Evolutionary conservation across 1,140 invertebrate species (phyloP).

Genomic region (Yoshiicerus persimilis): DNA sequence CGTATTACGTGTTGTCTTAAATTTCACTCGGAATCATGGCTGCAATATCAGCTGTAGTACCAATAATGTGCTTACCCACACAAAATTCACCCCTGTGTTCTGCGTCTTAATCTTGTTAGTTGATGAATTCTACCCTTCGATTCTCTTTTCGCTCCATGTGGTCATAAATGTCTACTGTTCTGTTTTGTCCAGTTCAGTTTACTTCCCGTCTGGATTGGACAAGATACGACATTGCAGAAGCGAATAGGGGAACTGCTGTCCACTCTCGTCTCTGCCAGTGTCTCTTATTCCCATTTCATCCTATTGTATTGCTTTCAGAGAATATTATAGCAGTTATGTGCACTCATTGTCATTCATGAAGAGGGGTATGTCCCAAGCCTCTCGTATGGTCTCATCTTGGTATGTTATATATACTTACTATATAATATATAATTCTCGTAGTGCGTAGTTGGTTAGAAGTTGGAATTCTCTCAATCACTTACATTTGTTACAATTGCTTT

Average conservation of each 20-base stretch:
- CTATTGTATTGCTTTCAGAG: neutral
- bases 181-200: neutral
- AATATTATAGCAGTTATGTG: slow-evolving; percentile 25
- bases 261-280: neutral
- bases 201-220: neutral
- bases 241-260: neutral
- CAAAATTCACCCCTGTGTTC: slow-evolving; percentile 21
- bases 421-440: neutral
- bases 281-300: slow-evolving; percentile 2
- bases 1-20: neutral
- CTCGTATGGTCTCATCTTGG: neutral
- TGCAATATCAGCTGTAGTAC: too few species aligned
- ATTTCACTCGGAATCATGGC: neutral
- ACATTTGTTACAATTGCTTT: too few species aligned
- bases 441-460: too few species aligned
- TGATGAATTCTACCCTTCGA: slow-evolving; percentile 40
- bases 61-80: slow-evolving; percentile 13
- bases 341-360: slow-evolving; percentile 37
- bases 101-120: slow-evolving; percentile 42
- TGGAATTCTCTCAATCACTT: neutral
- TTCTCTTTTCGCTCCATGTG: slow-evolving; percentile 10
- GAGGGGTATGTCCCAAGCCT: neutral
- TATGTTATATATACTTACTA: neutral
- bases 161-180: slow-evolving; percentile 8
- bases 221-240: neutral